phyloP scores from a whole-genome alignment of 2,797 vertebrate genomes.

The Lithobates pipiens region DNA sequence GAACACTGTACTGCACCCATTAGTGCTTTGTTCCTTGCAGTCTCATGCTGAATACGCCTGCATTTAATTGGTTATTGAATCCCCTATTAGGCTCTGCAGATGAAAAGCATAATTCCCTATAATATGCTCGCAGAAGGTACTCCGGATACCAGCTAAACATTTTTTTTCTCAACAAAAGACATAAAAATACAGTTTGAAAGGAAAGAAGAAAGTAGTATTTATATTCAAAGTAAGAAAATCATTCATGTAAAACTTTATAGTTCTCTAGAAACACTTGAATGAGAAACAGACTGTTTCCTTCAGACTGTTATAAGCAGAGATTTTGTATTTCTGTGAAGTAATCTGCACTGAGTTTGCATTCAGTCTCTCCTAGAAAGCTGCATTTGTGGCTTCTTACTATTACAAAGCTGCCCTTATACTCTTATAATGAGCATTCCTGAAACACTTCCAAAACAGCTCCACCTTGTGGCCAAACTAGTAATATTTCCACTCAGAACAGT shows the following conservation, averaged over 20 bases:
- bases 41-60: background rate
- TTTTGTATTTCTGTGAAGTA: background rate
- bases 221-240: background rate
- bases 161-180: background rate
- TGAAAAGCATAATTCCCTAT: background rate
- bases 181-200: background rate
- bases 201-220: background rate
- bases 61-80: background rate
- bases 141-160: too few relatives aligned
- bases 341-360: background rate
- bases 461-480: constrained; percentile 43
- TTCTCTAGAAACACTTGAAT: background rate
- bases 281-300: background rate
- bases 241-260: background rate
- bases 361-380: constrained; percentile 2
- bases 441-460: constrained; percentile 28
- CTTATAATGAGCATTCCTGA: constrained; percentile 22
- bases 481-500: background rate
- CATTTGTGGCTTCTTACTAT: constrained; percentile 17
- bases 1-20: too few relatives aligned
- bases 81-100: background rate
- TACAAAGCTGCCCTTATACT: constrained; percentile 7
- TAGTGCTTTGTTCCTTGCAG: background rate
- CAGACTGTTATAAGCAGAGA: background rate
- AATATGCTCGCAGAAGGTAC: too few relatives aligned